These are phyloP conservation scores for Heliconius charithonia DNA, from an alignment of 2,888 invertebrate genomes.

Conservation along the genomic window DNA sequence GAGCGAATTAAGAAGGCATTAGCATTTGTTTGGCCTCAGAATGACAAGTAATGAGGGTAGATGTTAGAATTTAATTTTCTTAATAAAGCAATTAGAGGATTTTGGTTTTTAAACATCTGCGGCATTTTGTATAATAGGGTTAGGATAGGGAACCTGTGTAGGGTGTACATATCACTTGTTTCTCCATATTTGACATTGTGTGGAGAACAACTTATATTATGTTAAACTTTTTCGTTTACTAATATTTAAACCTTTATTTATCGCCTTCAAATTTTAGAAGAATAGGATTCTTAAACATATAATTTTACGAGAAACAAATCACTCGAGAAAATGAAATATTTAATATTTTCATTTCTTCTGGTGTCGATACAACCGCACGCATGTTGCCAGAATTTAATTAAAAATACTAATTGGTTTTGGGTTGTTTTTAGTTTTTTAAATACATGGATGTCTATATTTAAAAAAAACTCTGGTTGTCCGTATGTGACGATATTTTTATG, in stretches of 20 bases:
- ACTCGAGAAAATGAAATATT: no score
- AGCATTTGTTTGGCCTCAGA: conserved; percentile 54
- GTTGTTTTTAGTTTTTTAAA: not conserved
- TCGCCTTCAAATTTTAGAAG: no score
- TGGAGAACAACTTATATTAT: not conserved
- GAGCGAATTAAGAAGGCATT: conserved; percentile 67
- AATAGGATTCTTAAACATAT: no score
- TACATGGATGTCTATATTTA: not conserved
- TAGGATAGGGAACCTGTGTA: not conserved
- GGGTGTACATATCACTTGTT: not conserved
- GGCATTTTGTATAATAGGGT: not conserved
- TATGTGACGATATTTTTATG: no score
- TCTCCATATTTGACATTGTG: not conserved
- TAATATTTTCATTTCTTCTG: no score
- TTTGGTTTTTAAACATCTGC: not conserved
- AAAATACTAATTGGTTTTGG: not conserved
- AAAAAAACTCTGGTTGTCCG: no score
- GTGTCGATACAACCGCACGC: no score
- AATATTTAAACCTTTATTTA: no score
- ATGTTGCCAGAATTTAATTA: no score
- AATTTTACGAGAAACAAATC: no score
- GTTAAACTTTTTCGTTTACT: no score
- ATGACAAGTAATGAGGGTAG: conserved; percentile 43
- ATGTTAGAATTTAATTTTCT: conserved; percentile 24
- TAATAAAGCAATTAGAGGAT: conserved; percentile 17